Percentiles rank a stretch among this genome's conserved stretches.
Conservation (phyloP, 2,797 vertebrate genomes). For the Pteronotus mesoamericanus region DNA sequence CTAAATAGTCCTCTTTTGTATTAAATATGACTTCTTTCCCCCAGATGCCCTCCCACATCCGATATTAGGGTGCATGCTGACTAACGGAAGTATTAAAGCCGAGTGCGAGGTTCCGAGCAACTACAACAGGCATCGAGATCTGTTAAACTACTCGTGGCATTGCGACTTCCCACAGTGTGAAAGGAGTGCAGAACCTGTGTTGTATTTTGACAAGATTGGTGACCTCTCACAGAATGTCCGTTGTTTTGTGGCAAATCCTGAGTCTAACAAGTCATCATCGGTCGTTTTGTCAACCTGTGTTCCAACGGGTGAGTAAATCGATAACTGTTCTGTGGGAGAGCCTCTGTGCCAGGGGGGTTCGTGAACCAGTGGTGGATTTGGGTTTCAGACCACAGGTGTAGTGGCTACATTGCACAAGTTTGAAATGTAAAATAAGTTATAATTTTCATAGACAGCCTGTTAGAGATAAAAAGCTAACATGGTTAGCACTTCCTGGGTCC, state of each 20-base stretch:
- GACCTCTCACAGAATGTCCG: not conserved
- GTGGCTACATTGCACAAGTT: not conserved
- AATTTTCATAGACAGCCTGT: not conserved
- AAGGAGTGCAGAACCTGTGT: fast-evolving
- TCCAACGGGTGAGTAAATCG: not conserved
- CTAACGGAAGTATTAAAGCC: not conserved
- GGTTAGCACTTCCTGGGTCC: not conserved
- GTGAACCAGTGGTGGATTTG: too few relatives aligned
- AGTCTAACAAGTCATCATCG: fast-evolving
- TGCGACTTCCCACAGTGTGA: not conserved
- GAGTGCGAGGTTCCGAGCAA: fast-evolving
- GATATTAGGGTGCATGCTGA: fast-evolving
- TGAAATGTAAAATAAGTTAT: not conserved
- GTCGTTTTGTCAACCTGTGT: fast-evolving
- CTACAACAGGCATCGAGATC: fast-evolving
- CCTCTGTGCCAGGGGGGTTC: too few relatives aligned
- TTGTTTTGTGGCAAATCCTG: fast-evolving
- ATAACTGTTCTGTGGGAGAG: not conserved
- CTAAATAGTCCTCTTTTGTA: not conserved
- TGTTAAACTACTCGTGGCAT: fast-evolving
- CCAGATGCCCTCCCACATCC: not conserved
- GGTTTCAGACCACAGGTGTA: not conserved
- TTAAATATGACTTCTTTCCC: not conserved
- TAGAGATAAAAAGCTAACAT: not conserved
- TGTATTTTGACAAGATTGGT: fast-evolving